Evolutionary conservation across 2,113 vertebrate species (phyloP).

Genomic region (Argyrosomus japonicus): DNA sequence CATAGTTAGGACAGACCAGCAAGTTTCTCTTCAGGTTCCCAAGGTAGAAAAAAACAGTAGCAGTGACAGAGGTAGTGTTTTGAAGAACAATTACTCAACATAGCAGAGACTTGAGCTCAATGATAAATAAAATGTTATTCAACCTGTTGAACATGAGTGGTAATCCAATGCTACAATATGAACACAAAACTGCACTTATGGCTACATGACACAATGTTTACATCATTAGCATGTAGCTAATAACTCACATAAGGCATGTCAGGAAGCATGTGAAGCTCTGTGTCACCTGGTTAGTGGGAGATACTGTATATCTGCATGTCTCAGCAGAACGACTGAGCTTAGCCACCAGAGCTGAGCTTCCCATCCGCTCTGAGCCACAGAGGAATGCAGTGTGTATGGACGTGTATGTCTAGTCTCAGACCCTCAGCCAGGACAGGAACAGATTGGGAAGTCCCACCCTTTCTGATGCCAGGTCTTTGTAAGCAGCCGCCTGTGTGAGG

Average conservation of each 20-base stretch:
- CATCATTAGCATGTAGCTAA: conserved; percentile 21
- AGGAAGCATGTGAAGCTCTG: conserved; percentile 20
- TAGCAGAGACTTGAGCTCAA: conserved; percentile 17
- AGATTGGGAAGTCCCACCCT: conserved; percentile 65
- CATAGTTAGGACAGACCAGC: conserved; percentile 54
- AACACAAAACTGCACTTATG: conserved; percentile 24
- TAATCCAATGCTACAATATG: conserved; percentile 24
- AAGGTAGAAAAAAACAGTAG: conserved; percentile 46
- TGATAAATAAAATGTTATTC: conserved; percentile 47
- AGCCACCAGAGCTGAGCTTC: conserved; percentile 62
- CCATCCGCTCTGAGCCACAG: conserved; percentile 65
- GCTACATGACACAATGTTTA: conserved; percentile 20
- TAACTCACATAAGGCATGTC: conserved; percentile 7
- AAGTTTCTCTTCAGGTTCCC: conserved; percentile 69
- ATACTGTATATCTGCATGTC: conserved; percentile 53
- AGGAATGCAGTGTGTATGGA: conserved; percentile 73
- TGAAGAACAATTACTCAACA: conserved; percentile 47
- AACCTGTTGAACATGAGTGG: conserved; percentile 23
- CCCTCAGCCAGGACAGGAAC: conserved; percentile 59
- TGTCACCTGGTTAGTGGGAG: conserved; percentile 59
- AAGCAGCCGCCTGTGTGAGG: conserved; percentile 51
- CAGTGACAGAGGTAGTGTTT: conserved; percentile 34
- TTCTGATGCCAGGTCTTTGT: conserved; percentile 69
- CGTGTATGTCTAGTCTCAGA: conserved; percentile 65
- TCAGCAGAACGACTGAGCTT: conserved; percentile 62